Conservation (phyloP, 1,140 invertebrate species). For the Melitaea cinxia region DNA sequence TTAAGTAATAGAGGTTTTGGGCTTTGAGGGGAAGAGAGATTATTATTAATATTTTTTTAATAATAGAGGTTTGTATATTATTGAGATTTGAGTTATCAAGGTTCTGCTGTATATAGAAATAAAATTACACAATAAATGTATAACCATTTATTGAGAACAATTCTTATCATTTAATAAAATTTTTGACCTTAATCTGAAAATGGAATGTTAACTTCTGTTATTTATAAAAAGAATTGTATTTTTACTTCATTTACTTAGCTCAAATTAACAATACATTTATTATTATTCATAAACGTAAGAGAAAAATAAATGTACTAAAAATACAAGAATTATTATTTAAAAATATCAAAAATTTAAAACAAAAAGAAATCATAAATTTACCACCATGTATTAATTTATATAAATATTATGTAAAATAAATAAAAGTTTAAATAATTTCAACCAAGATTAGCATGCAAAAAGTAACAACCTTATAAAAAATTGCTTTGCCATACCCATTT, state of each 20-base stretch:
- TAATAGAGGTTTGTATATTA: too few species aligned
- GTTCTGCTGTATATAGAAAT: conserved; percentile 6
- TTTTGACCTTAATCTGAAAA: conserved; percentile 30
- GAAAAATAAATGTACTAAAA: neutral
- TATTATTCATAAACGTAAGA: neutral
- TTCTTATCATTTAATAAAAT: conserved; percentile 36
- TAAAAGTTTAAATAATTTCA: too few species aligned
- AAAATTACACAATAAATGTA: conserved; percentile 19
- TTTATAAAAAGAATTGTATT: neutral
- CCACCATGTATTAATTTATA: too few species aligned
- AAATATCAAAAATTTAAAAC: too few species aligned
- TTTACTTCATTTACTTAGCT: conserved; percentile 9
- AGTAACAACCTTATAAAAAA: neutral
- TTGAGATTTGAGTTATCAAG: too few species aligned
- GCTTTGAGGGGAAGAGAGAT: too few species aligned
- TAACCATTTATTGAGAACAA: conserved; percentile 63
- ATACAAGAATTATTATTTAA: conserved; percentile 1
- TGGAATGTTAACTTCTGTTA: conserved; percentile 1
- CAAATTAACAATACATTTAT: conserved; percentile 12
- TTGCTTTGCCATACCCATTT: neutral
- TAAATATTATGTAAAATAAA: too few species aligned
- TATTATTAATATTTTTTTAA: too few species aligned
- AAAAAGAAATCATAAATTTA: too few species aligned
- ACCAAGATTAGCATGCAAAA: conserved; percentile 12
- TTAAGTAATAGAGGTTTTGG: too few species aligned